A percentile compares a stretch with the other conserved stretches of the same genome.
Evolutionary conservation across 2,888 invertebrate species (phyloP).

Genomic region (Drosophila falleni): DNA sequence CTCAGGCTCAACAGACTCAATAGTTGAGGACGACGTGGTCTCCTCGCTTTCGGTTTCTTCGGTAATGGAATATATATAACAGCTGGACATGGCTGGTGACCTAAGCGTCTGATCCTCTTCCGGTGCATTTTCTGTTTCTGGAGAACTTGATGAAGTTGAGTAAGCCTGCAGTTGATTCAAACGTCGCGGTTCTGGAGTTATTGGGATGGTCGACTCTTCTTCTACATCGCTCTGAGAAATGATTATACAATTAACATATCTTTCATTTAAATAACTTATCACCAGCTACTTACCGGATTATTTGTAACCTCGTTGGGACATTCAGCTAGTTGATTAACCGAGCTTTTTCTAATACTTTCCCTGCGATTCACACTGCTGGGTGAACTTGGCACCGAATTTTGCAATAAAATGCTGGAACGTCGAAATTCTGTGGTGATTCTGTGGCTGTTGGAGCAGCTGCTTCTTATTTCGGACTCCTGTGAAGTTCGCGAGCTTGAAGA

Average conservation of each 20-base stretch:
- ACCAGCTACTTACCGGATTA: slow-evolving; percentile 17
- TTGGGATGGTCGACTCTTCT: neutral
- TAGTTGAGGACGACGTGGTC: neutral
- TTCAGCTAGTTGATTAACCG: neutral
- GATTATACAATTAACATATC: neutral
- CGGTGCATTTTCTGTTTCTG: neutral
- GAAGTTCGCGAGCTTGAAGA: neutral
- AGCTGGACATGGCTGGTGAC: neutral
- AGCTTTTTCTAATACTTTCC: neutral
- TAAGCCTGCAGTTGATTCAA: slow-evolving; percentile 24
- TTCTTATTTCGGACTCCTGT: neutral
- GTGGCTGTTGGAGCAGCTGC: neutral
- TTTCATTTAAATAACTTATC: neutral
- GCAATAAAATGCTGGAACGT: slow-evolving; percentile 26
- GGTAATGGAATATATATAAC: slow-evolving; percentile 29
- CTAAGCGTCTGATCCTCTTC: neutral
- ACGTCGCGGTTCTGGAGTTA: slow-evolving; percentile 44
- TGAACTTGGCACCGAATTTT: slow-evolving; percentile 7
- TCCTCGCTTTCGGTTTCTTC: slow-evolving; percentile 42
- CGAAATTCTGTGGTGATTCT: slow-evolving; percentile 31
- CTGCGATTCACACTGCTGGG: slow-evolving; percentile 17
- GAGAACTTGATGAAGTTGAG: neutral
- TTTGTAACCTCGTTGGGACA: neutral
- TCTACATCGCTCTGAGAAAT: slow-evolving; percentile 3
- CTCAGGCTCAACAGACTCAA: neutral